Conservation (phyloP, 2,888 invertebrate species). For the Campaea margaritaria region DNA sequence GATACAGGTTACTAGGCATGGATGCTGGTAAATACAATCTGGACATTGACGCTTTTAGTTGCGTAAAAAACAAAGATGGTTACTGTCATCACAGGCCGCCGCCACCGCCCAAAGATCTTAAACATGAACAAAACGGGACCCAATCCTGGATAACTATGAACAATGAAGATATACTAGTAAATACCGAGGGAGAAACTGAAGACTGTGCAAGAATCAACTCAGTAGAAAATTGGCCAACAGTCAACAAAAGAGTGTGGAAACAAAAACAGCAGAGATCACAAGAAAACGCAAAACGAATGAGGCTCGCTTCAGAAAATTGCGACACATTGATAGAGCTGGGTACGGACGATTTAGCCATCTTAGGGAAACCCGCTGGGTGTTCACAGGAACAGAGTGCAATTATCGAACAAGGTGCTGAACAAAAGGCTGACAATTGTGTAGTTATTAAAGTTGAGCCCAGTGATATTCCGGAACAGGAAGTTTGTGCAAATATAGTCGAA, state of each 20-base stretch:
- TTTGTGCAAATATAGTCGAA: conserved; percentile 21
- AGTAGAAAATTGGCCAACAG: conserved; percentile 69
- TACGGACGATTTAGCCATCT: conserved; percentile 55
- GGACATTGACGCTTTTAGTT: conserved; percentile 70
- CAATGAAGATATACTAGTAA: conserved; percentile 49
- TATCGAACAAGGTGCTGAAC: conserved; percentile 36
- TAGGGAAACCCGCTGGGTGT: conserved; percentile 21
- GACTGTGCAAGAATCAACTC: conserved; percentile 71
- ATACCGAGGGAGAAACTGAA: conserved; percentile 55
- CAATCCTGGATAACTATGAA: conserved; percentile 49
- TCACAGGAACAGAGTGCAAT: conserved; percentile 38
- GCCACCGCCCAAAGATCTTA: conserved; percentile 50
- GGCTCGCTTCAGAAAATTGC: conserved; percentile 57
- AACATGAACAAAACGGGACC: conserved; percentile 44
- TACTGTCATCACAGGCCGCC: conserved; percentile 70
- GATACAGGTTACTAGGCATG: conserved; percentile 72
- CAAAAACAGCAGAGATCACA: conserved; percentile 57
- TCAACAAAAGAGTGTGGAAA: conserved; percentile 68
- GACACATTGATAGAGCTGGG: conserved; percentile 60
- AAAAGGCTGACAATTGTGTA: conserved; percentile 39
- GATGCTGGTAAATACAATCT: conserved; percentile 73
- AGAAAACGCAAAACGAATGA: conserved; percentile 66
- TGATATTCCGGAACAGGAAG: conserved; percentile 18
- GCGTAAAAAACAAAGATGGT: conserved; percentile 73
- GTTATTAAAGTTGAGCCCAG: conserved; percentile 32